Base-by-base conservation (phyloP, 2,797 vertebrate species). In the Pristis pectinata region DNA sequence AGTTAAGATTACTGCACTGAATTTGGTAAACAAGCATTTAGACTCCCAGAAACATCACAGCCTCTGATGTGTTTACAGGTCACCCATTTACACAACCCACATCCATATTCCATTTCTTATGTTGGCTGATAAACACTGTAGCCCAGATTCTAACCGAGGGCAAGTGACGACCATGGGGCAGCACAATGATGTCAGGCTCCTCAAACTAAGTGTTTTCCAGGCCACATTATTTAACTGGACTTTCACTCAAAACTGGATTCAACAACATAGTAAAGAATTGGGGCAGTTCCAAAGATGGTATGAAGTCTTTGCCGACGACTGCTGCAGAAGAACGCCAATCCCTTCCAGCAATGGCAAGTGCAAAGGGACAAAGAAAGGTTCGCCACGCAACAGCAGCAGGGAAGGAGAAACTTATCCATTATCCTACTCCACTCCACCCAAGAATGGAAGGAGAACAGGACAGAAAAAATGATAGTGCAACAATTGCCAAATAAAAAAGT, bases 51-150 rank as follows among this genome's bases (percentile, higher is more conserved):
- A 70, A 76, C 64, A 94, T 13, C 13, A 2, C 37, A 53, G 13
- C 56, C 56, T 89, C 70, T 94, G 67, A 34, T 76, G 67, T 94
- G 92, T 94, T 94, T 94, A 94, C 67, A 30, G 70, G 11, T 91
- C 87, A 91, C n/a, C 19, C n/a, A 6, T 91, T 91, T 91, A 91
- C 19, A 67, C 19, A 37, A 41, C n/a, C 7, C n/a, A 91, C 87
- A 67, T 37, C 87, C 37, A 64, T 41, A 64, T 22, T n/a, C n/a
- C n/a, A 34, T 64, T 91, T 80, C 64, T 89, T 37, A 91, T 64
- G 59, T 24, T 70, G 5, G 34, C 56, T n/a, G 34, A n/a, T 17
- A 89, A 61, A n/a, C 27, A n/a, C 49, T 34, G 59, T 59, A 89
- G 53, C 34, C 49, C 85, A 59, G 53, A 59, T 34, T 89, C 59